Percentiles rank a stretch among this genome's conserved stretches.
These are phyloP conservation scores for Limanda limanda DNA, from an alignment of 2,113 vertebrate species.

Conservation along the genomic window DNA sequence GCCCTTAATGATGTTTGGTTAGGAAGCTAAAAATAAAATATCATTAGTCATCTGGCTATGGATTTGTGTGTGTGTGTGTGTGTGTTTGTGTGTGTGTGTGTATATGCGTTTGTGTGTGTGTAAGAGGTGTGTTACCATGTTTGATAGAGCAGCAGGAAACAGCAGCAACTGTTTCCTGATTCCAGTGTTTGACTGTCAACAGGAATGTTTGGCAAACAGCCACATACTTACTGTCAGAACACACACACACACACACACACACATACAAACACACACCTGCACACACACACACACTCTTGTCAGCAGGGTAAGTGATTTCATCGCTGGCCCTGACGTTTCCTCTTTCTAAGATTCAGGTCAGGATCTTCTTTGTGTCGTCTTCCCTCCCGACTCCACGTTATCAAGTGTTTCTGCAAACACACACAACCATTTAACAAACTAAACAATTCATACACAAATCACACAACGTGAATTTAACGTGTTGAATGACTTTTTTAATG, in stretches of 20 bases:
- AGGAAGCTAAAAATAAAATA: too few relatives aligned
- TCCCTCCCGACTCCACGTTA: slow-evolving; percentile 16
- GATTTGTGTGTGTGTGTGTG: too few relatives aligned
- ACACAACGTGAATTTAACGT: background rate
- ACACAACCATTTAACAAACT: too few relatives aligned
- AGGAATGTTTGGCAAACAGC: slow-evolving; percentile 56
- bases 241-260: too few relatives aligned
- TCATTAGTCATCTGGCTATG: too few relatives aligned
- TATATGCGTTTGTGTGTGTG: slow-evolving; percentile 21
- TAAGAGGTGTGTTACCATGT: slow-evolving; percentile 39
- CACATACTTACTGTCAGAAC: background rate
- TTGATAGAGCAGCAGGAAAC: slow-evolving; percentile 27
- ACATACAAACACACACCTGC: too few relatives aligned
- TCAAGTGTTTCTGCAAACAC: background rate
- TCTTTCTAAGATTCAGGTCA: slow-evolving; percentile 3
- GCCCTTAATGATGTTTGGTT: too few relatives aligned
- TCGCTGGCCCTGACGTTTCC: slow-evolving; percentile 4
- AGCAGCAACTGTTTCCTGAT: slow-evolving; percentile 47
- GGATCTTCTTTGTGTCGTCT: slow-evolving; percentile 23
- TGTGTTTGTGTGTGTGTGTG: background rate
- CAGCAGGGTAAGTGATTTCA: too few relatives aligned
- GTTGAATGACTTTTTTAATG: too few relatives aligned
- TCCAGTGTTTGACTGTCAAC: slow-evolving; percentile 63
- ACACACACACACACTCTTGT: too few relatives aligned
- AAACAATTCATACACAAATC: too few relatives aligned